Evolutionary conservation across 2,888 invertebrate genomes (phyloP).

Genomic region (Acleris sparsana): DNA sequence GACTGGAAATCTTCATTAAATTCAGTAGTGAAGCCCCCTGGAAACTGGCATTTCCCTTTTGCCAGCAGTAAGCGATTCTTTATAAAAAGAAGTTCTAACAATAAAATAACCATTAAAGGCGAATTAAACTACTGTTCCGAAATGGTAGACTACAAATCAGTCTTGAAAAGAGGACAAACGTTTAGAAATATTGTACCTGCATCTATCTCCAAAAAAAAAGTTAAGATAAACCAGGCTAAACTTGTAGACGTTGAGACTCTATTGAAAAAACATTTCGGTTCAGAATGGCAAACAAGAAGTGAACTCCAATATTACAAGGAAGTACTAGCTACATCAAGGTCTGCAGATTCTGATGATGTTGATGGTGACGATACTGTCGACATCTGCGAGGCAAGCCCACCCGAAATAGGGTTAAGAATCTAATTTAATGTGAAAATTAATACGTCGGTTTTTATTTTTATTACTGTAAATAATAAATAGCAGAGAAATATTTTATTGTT

Average conservation of each 20-base stretch:
- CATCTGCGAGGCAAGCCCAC: conserved; percentile 5
- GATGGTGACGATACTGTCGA: conserved; percentile 5
- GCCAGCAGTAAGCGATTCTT: conserved; percentile 17
- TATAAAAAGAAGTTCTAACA: conserved; percentile 16
- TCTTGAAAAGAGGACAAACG: conserved; percentile 16
- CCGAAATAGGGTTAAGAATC: conserved; percentile 9
- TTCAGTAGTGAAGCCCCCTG: conserved; percentile 7
- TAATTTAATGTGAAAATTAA: background rate
- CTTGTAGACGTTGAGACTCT: conserved; percentile 9
- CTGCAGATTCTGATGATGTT: conserved; percentile 1
- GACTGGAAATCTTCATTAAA: conserved; percentile 15
- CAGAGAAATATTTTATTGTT: too few relatives aligned
- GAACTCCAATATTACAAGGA: conserved; percentile 6
- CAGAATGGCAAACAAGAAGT: conserved; percentile 6
- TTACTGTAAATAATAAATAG: too few relatives aligned
- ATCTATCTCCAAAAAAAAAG: conserved; percentile 16
- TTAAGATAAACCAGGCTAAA: conserved; percentile 16
- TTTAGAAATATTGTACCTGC: conserved; percentile 16
- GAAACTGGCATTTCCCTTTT: conserved; percentile 18
- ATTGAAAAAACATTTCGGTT: conserved; percentile 6
- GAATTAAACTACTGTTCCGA: conserved; percentile 17
- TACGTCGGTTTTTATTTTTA: too few relatives aligned
- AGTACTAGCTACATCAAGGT: conserved; percentile 3
- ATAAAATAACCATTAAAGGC: conserved; percentile 17
- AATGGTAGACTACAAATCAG: conserved; percentile 13